phyloP scores from a whole-genome alignment of 2,888 invertebrate genomes.

The Xylota segnis region DNA sequence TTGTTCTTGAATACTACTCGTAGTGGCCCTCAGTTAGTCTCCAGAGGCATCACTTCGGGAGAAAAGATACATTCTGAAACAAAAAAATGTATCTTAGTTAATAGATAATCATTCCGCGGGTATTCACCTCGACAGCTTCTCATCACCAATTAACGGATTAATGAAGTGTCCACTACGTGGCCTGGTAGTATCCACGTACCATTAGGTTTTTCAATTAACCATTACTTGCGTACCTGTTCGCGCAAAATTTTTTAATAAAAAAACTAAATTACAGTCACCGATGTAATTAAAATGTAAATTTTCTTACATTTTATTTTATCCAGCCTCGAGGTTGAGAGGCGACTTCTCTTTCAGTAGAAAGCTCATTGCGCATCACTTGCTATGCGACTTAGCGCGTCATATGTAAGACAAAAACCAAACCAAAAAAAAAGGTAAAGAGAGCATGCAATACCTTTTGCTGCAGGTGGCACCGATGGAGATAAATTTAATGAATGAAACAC shows the following conservation, averaged over 20 bases:
- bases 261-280: slow-evolving; percentile 43
- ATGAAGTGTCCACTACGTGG: slow-evolving; percentile 41
- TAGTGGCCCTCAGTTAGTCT: slow-evolving; percentile 12
- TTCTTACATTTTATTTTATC: slow-evolving; percentile 1
- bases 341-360: slow-evolving; percentile 56
- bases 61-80: slow-evolving; percentile 26
- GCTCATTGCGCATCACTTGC: slow-evolving; percentile 68
- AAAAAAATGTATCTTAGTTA: slow-evolving; percentile 42
- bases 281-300: slow-evolving; percentile 67
- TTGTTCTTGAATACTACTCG: slow-evolving; percentile 44
- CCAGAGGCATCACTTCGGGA: slow-evolving; percentile 1
- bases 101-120: slow-evolving; percentile 49
- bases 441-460: neutral
- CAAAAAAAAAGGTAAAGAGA: neutral
- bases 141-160: slow-evolving; percentile 51
- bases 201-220: slow-evolving; percentile 65
- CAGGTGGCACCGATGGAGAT: slow-evolving; percentile 38
- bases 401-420: neutral
- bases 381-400: neutral
- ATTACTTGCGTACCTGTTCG: slow-evolving; percentile 6
- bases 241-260: slow-evolving; percentile 37
- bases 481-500: slow-evolving; percentile 70
- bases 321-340: slow-evolving; percentile 19
- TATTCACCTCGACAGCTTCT: slow-evolving; percentile 61
- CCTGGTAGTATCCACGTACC: neutral